A percentile compares a stretch with the other conserved stretches of the same genome.
Evolutionary conservation across 30 jellyfish, hydroid and myxozoan genomes (phyloP).

Genomic region (Mastigias papua): DNA sequence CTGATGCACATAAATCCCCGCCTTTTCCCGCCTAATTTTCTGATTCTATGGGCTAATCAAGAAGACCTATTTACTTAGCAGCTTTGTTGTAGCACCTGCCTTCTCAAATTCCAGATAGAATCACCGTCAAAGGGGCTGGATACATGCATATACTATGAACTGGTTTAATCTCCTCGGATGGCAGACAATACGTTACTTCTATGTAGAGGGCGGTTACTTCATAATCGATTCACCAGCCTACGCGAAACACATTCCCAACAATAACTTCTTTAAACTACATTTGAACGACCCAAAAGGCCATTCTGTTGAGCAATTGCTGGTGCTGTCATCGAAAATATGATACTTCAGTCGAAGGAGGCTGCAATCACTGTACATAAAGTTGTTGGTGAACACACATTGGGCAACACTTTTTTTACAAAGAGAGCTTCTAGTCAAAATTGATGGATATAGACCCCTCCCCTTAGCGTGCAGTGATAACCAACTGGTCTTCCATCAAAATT

Average conservation of each 20-base stretch:
- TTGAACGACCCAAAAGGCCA: no score
- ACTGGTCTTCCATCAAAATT: no score
- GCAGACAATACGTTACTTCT: background rate
- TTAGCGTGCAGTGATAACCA: no score
- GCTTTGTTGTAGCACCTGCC: background rate
- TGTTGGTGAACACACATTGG: no score
- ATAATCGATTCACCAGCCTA: conserved; percentile 3
- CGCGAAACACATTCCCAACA: background rate
- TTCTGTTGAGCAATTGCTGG: no score
- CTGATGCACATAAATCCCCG: conserved; percentile 27
- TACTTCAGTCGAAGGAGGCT: no score
- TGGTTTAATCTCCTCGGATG: background rate
- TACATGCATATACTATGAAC: background rate
- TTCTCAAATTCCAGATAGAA: conserved; percentile 10
- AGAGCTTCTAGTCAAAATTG: no score
- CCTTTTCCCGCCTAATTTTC: conserved; percentile 65
- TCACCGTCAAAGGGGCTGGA: conserved; percentile 16
- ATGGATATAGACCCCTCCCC: no score
- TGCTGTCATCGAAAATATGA: no score
- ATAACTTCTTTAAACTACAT: no score
- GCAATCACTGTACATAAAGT: no score
- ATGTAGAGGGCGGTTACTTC: background rate
- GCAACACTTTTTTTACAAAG: no score
- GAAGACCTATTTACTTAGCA: background rate
- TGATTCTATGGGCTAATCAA: background rate